Evolutionary conservation across 92 coral and sea anemone genomes (phyloP).

Genomic region (Diadumene lineata): DNA sequence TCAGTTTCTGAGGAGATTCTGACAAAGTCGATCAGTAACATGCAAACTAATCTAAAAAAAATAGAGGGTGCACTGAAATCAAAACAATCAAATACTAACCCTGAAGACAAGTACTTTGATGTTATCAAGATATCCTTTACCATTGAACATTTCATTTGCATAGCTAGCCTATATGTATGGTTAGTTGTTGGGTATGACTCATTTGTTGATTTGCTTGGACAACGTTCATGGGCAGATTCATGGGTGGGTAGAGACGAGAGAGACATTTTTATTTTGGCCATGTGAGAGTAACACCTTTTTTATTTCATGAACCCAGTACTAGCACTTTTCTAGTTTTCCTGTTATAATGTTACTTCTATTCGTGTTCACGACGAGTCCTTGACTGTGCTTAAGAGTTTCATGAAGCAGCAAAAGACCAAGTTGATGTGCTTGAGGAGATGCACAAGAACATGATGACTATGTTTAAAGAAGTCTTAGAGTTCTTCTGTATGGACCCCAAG

Average conservation of each 20-base stretch:
- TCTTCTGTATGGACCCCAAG: constrained; percentile 90
- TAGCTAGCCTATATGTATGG: no score
- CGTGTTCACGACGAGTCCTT: constrained; percentile 31
- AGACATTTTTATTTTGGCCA: no score
- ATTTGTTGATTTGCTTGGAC: no score
- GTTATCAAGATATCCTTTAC: constrained; percentile 85
- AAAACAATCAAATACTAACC: constrained; percentile 51
- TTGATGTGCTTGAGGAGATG: constrained; percentile 95
- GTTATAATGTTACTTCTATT: no score
- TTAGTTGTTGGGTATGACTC: no score
- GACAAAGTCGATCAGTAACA: constrained; percentile 76
- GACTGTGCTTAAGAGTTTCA: constrained; percentile 71
- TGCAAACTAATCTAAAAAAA: constrained; percentile 82
- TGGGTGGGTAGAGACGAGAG: no score
- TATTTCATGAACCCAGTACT: no score
- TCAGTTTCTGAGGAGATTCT: constrained; percentile 92
- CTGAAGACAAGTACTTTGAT: constrained; percentile 83
- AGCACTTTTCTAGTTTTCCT: no score
- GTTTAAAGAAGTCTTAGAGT: constrained; percentile 89
- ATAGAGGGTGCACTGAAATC: constrained; percentile 78
- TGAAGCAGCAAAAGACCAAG: constrained; percentile 85
- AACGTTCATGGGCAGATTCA: no score
- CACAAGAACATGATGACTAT: constrained; percentile 95
- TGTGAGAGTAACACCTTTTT: no score
- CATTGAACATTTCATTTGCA: no score